Evolutionary conservation across 2,888 invertebrate species (phyloP).

Genomic region (Subacronicta megacephala): DNA sequence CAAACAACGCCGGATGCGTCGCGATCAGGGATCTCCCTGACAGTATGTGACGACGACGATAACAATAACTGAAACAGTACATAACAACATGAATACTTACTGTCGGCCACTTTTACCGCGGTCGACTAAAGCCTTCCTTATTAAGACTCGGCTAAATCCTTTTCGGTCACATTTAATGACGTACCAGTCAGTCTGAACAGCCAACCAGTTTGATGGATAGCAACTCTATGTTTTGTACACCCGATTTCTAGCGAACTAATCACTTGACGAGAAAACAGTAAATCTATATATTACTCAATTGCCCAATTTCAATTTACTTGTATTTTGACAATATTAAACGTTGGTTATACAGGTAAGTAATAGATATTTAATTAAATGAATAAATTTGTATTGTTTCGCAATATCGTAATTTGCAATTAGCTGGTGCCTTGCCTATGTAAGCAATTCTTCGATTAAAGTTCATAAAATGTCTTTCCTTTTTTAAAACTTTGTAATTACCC

Average conservation of each 20-base stretch:
- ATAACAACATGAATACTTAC: slow-evolving; percentile 48
- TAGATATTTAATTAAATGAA: slow-evolving; percentile 43
- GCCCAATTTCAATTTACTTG: slow-evolving; percentile 16
- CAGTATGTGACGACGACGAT: slow-evolving; percentile 9
- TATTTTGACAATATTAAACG: slow-evolving; percentile 36
- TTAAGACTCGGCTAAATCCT: slow-evolving; percentile 81
- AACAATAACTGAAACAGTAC: slow-evolving; percentile 53
- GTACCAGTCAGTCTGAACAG: slow-evolving; percentile 71
- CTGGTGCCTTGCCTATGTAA: slow-evolving; percentile 31
- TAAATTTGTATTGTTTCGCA: slow-evolving; percentile 34
- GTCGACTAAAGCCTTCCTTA: slow-evolving; percentile 78
- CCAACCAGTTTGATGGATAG: slow-evolving; percentile 81
- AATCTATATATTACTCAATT: slow-evolving; percentile 50
- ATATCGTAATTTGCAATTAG: slow-evolving; percentile 34
- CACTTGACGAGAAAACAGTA: slow-evolving; percentile 62
- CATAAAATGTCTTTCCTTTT: no score
- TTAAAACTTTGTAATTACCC: no score
- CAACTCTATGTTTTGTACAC: slow-evolving; percentile 72
- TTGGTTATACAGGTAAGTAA: slow-evolving; percentile 21
- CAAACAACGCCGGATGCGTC: neutral
- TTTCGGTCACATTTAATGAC: slow-evolving; percentile 87
- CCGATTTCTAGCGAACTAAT: slow-evolving; percentile 73
- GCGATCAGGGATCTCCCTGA: neutral
- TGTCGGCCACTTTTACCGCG: slow-evolving; percentile 71
- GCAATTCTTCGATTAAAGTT: slow-evolving; percentile 15